Evolutionary conservation across 2,113 vertebrate genomes (phyloP).

Genomic region (Orycteropus afer): DNA sequence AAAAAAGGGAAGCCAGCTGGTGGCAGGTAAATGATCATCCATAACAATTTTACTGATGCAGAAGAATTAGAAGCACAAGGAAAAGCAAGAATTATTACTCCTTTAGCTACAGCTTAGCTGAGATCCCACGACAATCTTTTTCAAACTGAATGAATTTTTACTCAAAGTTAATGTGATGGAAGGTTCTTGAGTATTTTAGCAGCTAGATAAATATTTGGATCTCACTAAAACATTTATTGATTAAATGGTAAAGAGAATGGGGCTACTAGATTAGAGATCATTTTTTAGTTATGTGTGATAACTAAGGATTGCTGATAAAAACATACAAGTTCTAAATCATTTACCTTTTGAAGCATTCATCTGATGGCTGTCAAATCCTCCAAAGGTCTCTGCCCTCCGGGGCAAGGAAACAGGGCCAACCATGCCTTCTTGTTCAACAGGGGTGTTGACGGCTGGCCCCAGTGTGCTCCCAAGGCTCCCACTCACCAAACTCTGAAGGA

Average conservation of each 20-base stretch:
- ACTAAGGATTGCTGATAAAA: no score
- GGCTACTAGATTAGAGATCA: neutral
- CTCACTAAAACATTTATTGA: neutral
- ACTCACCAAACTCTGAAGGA: slow-evolving; percentile 92
- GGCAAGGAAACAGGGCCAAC: slow-evolving; percentile 92
- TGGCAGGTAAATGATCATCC: neutral
- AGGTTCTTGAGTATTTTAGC: neutral
- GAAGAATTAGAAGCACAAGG: neutral
- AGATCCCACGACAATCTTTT: neutral
- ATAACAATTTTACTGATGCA: neutral
- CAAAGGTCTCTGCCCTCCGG: slow-evolving; percentile 97
- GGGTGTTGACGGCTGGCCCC: slow-evolving; percentile 83
- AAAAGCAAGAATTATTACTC: neutral
- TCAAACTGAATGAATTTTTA: no score
- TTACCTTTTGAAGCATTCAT: slow-evolving; percentile 94
- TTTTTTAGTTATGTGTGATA: neutral
- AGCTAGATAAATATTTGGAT: neutral
- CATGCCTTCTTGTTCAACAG: slow-evolving; percentile 82
- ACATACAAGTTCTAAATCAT: neutral
- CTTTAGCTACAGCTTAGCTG: neutral
- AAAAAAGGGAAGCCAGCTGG: neutral
- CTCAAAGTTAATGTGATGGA: neutral
- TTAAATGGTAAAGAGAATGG: accelerated
- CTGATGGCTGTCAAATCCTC: slow-evolving; percentile 98
- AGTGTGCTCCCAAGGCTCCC: slow-evolving; percentile 89